Conservation (phyloP, 2,113 vertebrate species). For the Nycticebus coucang region DNA sequence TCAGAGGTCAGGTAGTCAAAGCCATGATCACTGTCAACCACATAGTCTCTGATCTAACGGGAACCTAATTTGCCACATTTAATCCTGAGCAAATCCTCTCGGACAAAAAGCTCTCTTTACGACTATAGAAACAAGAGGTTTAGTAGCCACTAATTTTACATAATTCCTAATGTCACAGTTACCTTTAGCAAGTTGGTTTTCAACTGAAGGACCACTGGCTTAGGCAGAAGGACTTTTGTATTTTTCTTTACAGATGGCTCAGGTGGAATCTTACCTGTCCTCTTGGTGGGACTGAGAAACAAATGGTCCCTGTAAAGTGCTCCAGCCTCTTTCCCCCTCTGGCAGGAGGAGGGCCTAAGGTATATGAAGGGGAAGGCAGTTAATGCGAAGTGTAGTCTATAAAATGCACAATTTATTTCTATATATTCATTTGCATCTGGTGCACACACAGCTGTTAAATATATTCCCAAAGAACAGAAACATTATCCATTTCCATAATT, state of each 20-base stretch:
- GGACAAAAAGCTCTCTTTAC: neutral
- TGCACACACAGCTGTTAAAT: constrained; percentile 76
- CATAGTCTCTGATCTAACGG: neutral
- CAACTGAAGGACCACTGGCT: neutral
- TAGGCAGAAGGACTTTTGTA: neutral
- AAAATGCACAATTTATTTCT: constrained; percentile 78
- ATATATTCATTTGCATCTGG: constrained; percentile 80
- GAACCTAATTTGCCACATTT: neutral
- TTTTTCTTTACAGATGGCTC: neutral
- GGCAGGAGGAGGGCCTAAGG: neutral
- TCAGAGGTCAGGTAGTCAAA: neutral
- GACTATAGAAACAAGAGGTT: neutral
- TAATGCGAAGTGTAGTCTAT: constrained; percentile 66
- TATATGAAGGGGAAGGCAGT: constrained; percentile 41
- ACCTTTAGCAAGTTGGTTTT: neutral
- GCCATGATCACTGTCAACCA: neutral
- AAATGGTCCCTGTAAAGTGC: neutral
- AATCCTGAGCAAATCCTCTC: neutral
- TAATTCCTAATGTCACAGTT: neutral
- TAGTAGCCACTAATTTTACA: neutral
- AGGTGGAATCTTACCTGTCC: neutral
- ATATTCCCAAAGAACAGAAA: constrained; percentile 80
- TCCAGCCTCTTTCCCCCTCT: neutral
- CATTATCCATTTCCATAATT: constrained; percentile 79
- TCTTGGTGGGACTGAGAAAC: neutral